A percentile compares a stretch with the other conserved stretches of the same genome.
Conservation (phyloP, 2,888 invertebrate species). For the Gymnocheta viridis region DNA sequence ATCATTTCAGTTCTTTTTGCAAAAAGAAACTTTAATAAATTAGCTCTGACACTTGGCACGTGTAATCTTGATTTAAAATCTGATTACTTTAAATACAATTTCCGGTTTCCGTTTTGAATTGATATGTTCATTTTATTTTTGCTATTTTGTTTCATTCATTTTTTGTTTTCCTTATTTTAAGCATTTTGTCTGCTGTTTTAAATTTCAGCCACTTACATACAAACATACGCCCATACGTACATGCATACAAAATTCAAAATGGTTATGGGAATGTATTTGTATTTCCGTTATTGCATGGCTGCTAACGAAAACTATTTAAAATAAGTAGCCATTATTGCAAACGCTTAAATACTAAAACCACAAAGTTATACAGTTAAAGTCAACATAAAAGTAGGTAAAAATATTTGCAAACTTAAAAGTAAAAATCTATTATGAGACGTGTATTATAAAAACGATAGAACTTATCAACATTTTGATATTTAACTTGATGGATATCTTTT, state of each 20-base stretch:
- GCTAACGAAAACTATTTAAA: conserved; percentile 43
- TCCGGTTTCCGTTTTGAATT: conserved; percentile 59
- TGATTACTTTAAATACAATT: conserved; percentile 60
- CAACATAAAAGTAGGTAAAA: conserved; percentile 50
- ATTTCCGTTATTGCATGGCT: conserved; percentile 46
- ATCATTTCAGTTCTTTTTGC: too few species aligned
- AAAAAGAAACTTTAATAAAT: neutral
- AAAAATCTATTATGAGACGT: neutral
- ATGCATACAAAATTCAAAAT: neutral
- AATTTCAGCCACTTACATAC: neutral
- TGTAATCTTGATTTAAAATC: conserved; percentile 48
- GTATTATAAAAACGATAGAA: neutral
- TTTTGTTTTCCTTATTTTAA: conserved; percentile 1
- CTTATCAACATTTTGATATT: neutral
- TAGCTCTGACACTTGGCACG: conserved; percentile 25
- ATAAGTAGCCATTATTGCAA: conserved; percentile 63
- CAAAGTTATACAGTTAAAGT: conserved; percentile 49
- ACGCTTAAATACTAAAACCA: conserved; percentile 22
- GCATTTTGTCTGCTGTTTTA: conserved; percentile 21
- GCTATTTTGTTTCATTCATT: neutral
- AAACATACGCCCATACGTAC: too few species aligned
- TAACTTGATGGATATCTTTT: too few species aligned
- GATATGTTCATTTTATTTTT: conserved; percentile 52
- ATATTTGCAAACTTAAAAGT: neutral
- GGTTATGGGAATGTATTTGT: conserved; percentile 2